A percentile compares a stretch with the other conserved stretches of the same genome.
Conservation (phyloP, 2,113 vertebrate species). For the Dromiciops gliroides region DNA sequence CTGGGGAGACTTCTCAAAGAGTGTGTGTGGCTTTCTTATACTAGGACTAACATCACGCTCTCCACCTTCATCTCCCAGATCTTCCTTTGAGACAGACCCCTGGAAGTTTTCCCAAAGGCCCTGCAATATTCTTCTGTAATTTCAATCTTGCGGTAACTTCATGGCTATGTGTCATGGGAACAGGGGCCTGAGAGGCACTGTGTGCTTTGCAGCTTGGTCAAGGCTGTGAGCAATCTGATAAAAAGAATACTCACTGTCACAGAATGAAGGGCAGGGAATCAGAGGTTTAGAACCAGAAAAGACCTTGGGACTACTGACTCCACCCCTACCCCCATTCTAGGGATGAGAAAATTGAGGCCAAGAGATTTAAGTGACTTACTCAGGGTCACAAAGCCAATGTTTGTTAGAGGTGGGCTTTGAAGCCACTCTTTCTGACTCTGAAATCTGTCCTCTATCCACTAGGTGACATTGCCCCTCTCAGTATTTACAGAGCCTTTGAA, state of each 20-base stretch:
- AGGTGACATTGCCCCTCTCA: too few relatives aligned
- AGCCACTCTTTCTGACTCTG: too few relatives aligned
- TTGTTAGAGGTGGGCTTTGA: background rate
- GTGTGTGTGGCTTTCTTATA: background rate
- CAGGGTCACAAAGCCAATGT: background rate
- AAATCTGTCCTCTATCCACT: too few relatives aligned
- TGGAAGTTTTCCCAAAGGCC: constrained; percentile 31
- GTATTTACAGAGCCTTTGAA: too few relatives aligned
- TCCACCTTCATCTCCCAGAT: constrained; percentile 4
- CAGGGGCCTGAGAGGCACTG: background rate
- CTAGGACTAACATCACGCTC: background rate
- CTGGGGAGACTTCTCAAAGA: constrained; percentile 39
- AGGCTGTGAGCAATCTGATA: background rate
- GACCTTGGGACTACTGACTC: background rate
- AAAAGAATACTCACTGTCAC: background rate
- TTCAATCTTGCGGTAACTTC: constrained; percentile 68
- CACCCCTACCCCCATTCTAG: background rate
- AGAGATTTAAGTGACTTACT: background rate
- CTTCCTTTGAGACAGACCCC: constrained; percentile 34
- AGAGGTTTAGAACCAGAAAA: too few relatives aligned
- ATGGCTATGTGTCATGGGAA: constrained; percentile 50
- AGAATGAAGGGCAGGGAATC: background rate
- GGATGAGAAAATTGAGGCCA: too few relatives aligned
- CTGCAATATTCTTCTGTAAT: constrained; percentile 61
- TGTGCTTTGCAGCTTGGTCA: background rate